Evolutionary conservation across 2,113 vertebrate genomes (phyloP).

Genomic region (Jacana jacana): DNA sequence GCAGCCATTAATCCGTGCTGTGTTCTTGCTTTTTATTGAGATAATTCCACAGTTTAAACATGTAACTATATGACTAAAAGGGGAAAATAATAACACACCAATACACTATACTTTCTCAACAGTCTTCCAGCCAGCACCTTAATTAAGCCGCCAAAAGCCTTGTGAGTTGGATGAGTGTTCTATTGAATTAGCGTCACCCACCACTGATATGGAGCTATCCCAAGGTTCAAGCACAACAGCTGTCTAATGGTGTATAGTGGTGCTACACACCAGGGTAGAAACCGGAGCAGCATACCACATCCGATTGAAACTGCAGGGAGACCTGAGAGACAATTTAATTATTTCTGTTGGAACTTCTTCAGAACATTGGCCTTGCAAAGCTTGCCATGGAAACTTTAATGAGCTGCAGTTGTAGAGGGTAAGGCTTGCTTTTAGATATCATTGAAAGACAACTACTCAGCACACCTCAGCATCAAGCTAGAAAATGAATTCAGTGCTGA

Average conservation of each 20-base stretch:
- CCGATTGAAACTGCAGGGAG: conserved; percentile 52
- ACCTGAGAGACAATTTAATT: conserved; percentile 34
- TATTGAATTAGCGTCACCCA: neutral
- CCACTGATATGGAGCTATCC: neutral
- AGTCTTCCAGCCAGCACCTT: neutral
- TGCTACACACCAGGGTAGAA: conserved; percentile 19
- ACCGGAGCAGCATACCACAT: neutral
- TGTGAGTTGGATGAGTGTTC: neutral
- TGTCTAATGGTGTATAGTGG: conserved; percentile 41
- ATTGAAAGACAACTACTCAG: neutral
- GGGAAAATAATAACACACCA: neutral
- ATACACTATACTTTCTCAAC: accelerated
- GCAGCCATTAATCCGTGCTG: neutral
- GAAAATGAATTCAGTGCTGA: neutral
- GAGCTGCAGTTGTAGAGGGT: neutral
- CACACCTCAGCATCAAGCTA: neutral
- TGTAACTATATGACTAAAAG: neutral
- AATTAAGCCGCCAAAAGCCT: conserved; percentile 6
- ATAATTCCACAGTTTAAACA: neutral
- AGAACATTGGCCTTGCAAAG: conserved; percentile 23
- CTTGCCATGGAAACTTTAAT: neutral
- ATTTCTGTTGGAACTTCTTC: conserved; percentile 51
- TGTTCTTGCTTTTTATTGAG: neutral
- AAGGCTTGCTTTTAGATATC: neutral
- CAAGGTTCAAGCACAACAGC: conserved; percentile 49